phyloP scores from a whole-genome alignment of 2,797 vertebrate genomes.

The Dipus sagitta region DNA sequence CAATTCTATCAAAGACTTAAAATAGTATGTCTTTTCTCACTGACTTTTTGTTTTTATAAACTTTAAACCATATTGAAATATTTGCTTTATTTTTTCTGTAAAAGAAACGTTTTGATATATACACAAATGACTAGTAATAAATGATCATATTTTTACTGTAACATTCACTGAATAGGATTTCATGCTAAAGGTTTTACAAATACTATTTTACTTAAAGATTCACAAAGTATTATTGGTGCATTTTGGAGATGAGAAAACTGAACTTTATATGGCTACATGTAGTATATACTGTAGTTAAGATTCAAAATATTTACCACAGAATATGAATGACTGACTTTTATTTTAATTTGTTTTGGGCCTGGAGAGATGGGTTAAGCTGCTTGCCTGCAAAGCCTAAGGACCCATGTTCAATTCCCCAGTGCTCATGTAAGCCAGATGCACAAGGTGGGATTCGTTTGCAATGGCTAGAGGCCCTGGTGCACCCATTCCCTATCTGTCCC shows the following conservation, averaged over 20 bases:
- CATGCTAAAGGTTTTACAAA: neutral
- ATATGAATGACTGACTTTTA: neutral
- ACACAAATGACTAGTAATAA: conserved; percentile 43
- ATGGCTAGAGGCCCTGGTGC: too few relatives aligned
- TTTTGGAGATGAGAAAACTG: conserved; percentile 8
- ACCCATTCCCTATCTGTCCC: too few relatives aligned
- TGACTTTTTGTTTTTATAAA: conserved; percentile 30
- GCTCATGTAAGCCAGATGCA: too few relatives aligned
- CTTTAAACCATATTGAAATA: neutral
- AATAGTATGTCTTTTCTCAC: neutral
- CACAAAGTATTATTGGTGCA: neutral
- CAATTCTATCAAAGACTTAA: conserved; percentile 26
- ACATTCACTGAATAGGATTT: conserved; percentile 8
- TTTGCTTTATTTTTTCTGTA: conserved; percentile 28
- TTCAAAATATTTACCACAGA: neutral
- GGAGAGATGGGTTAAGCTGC: too few relatives aligned
- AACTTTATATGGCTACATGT: neutral
- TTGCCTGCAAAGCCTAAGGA: neutral
- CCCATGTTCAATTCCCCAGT: too few relatives aligned
- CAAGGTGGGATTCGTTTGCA: too few relatives aligned
- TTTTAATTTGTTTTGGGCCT: neutral
- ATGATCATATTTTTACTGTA: conserved; percentile 18
- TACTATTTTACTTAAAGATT: conserved; percentile 29
- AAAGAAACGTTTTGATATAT: neutral
- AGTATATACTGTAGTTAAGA: neutral